Evolutionary conservation across 2,888 invertebrate species (phyloP).

Genomic region (Drosophila borealis): DNA sequence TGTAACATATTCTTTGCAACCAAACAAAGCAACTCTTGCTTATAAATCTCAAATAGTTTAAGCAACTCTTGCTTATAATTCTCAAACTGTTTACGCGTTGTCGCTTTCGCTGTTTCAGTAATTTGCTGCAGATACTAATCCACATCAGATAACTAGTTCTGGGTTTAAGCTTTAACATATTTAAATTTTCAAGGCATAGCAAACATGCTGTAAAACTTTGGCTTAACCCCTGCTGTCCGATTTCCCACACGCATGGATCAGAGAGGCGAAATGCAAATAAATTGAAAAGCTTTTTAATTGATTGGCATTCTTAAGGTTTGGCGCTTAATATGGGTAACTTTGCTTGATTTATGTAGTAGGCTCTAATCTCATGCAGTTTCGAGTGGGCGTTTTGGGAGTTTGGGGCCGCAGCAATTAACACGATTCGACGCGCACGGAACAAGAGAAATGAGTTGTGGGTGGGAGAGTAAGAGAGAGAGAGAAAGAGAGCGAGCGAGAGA

Average conservation of each 20-base stretch:
- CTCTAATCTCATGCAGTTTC: slow-evolving; percentile 68
- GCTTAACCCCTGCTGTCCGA: background rate
- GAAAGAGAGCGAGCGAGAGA: slow-evolving; percentile 3
- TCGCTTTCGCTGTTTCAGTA: too few relatives aligned
- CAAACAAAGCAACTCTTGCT: too few relatives aligned
- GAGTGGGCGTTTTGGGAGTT: slow-evolving; percentile 35
- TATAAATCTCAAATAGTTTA: too few relatives aligned
- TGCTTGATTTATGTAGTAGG: slow-evolving; percentile 66
- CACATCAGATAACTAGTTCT: too few relatives aligned
- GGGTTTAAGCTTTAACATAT: too few relatives aligned
- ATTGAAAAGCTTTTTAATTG: slow-evolving; percentile 69
- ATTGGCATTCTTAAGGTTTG: slow-evolving; percentile 51
- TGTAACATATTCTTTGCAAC: too few relatives aligned
- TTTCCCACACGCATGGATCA: background rate
- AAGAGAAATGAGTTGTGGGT: background rate
- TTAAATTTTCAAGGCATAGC: background rate
- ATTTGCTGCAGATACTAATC: too few relatives aligned
- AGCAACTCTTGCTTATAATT: too few relatives aligned
- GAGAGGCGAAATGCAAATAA: slow-evolving; percentile 18
- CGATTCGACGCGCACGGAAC: slow-evolving; percentile 71
- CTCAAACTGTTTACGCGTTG: too few relatives aligned
- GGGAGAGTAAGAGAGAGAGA: background rate
- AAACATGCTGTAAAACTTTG: background rate
- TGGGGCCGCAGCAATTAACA: slow-evolving; percentile 64
- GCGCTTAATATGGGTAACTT: slow-evolving; percentile 44